Evolutionary conservation across 2,113 vertebrate species (phyloP).

Genomic region (Brachypteracias leptosomus): DNA sequence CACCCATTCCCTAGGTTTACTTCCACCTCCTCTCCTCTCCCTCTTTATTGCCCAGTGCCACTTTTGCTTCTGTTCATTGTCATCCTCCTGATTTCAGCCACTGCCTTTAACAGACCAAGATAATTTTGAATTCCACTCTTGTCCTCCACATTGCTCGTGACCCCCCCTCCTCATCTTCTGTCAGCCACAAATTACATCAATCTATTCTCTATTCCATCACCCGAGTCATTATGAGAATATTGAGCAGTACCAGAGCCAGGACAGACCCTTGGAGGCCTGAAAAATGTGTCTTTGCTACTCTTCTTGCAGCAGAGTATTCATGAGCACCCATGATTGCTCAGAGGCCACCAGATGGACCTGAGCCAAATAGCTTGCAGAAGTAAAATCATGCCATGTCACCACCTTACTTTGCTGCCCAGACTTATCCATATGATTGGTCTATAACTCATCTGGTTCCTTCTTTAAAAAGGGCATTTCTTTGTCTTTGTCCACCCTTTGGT

Average conservation of each 20-base stretch:
- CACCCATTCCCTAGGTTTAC: neutral
- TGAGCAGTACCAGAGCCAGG: neutral
- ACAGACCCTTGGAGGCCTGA: neutral
- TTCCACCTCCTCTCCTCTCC: neutral
- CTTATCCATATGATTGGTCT: neutral
- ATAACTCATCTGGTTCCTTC: neutral
- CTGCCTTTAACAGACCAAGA: neutral
- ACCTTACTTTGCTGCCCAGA: neutral
- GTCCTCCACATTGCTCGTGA: neutral
- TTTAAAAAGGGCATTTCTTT: neutral
- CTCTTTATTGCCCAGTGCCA: no score
- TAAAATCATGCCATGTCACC: neutral
- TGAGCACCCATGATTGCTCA: neutral
- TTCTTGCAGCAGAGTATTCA: neutral
- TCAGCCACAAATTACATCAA: constrained; percentile 11
- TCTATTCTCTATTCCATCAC: constrained; percentile 12
- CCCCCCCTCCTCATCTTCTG: neutral
- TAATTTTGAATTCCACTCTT: constrained; percentile 5
- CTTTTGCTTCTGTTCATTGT: neutral
- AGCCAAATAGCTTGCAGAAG: neutral
- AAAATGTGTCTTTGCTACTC: neutral
- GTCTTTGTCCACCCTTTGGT: neutral
- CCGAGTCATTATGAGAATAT: neutral
- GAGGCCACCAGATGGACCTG: neutral
- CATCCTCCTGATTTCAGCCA: neutral